A percentile compares a stretch with the other conserved stretches of the same genome.
phyloP scores from a whole-genome alignment of 1,140 invertebrate species.

The Theocolax elegans region DNA sequence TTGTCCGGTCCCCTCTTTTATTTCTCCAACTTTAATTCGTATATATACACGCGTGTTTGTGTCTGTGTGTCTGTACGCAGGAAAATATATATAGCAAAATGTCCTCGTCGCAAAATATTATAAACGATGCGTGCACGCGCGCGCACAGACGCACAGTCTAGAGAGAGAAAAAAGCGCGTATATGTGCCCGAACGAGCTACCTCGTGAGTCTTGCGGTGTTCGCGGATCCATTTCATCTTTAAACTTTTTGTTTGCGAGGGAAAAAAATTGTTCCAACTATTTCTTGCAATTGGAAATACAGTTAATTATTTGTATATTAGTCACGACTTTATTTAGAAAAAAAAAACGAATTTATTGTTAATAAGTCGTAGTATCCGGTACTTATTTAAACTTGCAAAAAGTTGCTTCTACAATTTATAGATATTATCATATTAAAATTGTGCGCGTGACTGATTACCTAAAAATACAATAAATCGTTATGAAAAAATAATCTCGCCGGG shows the following conservation, averaged over 20 bases:
- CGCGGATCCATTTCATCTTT: slow-evolving; percentile 18
- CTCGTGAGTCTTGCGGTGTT: background rate
- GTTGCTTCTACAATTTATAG: no score
- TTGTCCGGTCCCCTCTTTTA: slow-evolving; percentile 10
- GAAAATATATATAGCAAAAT: background rate
- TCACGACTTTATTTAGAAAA: no score
- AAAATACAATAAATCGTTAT: no score
- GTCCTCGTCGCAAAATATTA: background rate
- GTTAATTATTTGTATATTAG: no score
- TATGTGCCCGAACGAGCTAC: slow-evolving; percentile 1
- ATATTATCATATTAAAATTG: no score
- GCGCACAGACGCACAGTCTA: background rate
- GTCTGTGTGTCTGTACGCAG: background rate
- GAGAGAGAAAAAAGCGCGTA: background rate
- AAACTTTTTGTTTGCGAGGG: slow-evolving; percentile 16
- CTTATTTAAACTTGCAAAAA: no score
- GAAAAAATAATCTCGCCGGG: no score
- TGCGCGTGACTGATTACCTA: no score
- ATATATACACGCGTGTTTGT: background rate
- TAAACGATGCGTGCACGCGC: background rate
- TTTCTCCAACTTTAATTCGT: no score
- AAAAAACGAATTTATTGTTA: no score
- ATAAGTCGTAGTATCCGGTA: no score
- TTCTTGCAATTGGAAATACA: no score
- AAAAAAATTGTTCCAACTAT: slow-evolving; percentile 5